Percentiles rank a stretch among this genome's conserved stretches.
Evolutionary conservation across 2,888 invertebrate species (phyloP).

Genomic region (Amaurobius ferox): DNA sequence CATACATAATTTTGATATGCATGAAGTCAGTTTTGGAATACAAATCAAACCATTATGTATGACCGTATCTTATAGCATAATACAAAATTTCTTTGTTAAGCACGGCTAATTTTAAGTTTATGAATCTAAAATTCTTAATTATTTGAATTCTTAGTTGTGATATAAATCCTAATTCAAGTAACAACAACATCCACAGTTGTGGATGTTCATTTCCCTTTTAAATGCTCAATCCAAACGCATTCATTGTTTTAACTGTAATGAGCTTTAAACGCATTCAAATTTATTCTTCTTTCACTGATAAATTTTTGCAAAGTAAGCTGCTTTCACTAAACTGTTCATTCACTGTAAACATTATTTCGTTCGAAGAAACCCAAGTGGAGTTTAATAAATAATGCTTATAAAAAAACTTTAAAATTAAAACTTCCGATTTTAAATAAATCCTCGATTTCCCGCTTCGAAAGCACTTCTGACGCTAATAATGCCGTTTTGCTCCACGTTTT

Average conservation of each 20-base stretch:
- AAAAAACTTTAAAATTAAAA: conserved; percentile 29
- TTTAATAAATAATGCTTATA: not conserved
- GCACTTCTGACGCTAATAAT: conserved; percentile 44
- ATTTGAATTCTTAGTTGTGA: too few species aligned
- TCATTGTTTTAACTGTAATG: not conserved
- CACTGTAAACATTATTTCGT: not conserved
- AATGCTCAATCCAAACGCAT: not conserved
- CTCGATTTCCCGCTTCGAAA: conserved; percentile 43
- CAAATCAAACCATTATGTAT: too few species aligned
- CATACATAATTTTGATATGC: too few species aligned
- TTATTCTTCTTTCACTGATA: not conserved
- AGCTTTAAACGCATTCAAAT: not conserved
- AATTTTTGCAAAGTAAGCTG: not conserved
- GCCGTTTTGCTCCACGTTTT: conserved; percentile 27
- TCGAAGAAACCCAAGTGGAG: not conserved
- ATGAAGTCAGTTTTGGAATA: too few species aligned
- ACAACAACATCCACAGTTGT: too few species aligned
- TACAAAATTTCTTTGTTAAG: too few species aligned
- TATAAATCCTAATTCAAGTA: too few species aligned
- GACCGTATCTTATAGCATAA: too few species aligned
- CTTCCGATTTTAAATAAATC: conserved; percentile 50
- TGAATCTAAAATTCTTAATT: too few species aligned
- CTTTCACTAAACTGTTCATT: not conserved
- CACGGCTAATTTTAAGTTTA: too few species aligned
- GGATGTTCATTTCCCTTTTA: too few species aligned